These are phyloP conservation scores for Noctua fimbriata DNA, from an alignment of 2,888 invertebrate species.

Conservation along the genomic window DNA sequence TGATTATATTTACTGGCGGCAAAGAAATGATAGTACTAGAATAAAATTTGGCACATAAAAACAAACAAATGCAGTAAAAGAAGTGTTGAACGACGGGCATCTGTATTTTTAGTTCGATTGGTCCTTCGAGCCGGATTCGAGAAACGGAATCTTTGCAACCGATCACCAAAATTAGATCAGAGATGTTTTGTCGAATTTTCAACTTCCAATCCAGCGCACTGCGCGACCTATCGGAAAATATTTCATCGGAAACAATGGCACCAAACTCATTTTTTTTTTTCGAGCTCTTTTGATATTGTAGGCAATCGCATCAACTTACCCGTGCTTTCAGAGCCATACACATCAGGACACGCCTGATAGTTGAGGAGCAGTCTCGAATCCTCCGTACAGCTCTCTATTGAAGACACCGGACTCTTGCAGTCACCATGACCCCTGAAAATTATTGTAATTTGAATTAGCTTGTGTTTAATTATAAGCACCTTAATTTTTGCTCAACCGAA, in stretches of 20 bases:
- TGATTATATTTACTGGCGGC: not conserved
- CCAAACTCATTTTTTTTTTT: not conserved
- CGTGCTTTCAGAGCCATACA: conserved; percentile 97
- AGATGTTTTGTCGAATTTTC: not conserved
- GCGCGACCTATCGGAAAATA: too few species aligned
- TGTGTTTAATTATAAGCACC: not conserved
- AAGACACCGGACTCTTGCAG: conserved; percentile 96
- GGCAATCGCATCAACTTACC: conserved; percentile 88
- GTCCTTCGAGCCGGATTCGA: conserved; percentile 20
- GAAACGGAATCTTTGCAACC: not conserved
- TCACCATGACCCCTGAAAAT: conserved; percentile 94
- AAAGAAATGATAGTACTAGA: not conserved
- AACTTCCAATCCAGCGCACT: not conserved
- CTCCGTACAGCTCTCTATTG: conserved; percentile 98
- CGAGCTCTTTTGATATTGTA: not conserved
- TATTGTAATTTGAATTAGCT: not conserved
- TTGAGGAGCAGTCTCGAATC: conserved; percentile 96
- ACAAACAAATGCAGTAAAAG: not conserved
- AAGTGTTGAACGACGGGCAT: not conserved
- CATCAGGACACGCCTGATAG: conserved; percentile 98
- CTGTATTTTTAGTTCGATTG: not conserved
- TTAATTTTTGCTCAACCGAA: not conserved
- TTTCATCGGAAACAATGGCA: not conserved
- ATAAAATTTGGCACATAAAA: not conserved
- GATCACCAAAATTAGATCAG: not conserved